These are phyloP conservation scores for Calidris pygmaea DNA, from an alignment of 2,113 vertebrate genomes.

Conservation along the genomic window DNA sequence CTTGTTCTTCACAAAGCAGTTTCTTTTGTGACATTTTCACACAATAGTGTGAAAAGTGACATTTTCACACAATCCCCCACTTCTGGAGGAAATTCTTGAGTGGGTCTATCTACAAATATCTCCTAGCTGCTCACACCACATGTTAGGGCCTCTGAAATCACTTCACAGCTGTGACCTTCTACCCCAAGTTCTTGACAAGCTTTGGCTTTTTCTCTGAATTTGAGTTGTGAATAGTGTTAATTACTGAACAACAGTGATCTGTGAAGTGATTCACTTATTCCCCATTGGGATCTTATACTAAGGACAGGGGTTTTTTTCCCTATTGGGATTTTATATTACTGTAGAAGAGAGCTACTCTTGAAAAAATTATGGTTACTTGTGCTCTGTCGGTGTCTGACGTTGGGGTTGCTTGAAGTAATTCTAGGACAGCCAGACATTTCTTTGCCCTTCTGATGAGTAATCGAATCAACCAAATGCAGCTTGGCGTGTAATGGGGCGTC, in stretches of 20 bases:
- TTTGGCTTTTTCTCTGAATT: not conserved
- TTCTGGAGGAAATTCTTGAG: not conserved
- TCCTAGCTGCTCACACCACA: not conserved
- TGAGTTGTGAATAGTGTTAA: not conserved
- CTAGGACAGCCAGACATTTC: not conserved
- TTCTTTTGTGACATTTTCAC: not conserved
- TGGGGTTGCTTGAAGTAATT: slow-evolving; percentile 14
- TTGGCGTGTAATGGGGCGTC: slow-evolving; percentile 34
- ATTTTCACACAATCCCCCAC: not conserved
- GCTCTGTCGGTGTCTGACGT: not conserved
- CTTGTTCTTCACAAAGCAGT: not conserved
- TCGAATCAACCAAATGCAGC: slow-evolving; percentile 26
- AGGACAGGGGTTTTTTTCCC: not conserved
- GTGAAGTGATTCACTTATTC: not conserved
- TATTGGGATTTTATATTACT: not conserved
- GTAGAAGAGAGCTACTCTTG: not conserved
- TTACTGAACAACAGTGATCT: not conserved
- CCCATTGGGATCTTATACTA: not conserved
- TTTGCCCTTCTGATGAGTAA: slow-evolving; percentile 47
- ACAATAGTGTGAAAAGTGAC: not conserved
- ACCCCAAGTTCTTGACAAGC: not conserved
- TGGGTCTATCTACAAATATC: not conserved
- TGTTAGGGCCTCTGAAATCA: not conserved
- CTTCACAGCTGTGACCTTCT: not conserved
- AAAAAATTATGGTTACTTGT: not conserved